These are phyloP conservation scores for Aulostomus chinensis DNA, from an alignment of 2,797 vertebrate genomes.

Conservation along the genomic window DNA sequence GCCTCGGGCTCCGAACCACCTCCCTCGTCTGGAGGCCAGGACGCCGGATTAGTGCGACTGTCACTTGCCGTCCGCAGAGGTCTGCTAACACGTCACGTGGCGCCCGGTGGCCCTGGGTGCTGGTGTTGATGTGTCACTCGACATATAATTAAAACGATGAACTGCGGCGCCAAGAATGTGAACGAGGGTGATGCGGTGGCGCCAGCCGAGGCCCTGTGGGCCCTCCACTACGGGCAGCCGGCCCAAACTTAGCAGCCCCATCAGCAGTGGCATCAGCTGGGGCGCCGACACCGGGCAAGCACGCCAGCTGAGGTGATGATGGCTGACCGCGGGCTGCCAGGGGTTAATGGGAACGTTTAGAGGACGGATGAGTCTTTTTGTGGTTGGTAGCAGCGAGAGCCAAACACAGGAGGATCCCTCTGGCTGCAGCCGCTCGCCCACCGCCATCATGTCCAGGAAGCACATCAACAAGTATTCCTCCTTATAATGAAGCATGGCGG, in stretches of 20 bases:
- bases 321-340: conserved; percentile 50
- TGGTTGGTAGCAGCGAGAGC: conserved; percentile 13
- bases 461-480: no score
- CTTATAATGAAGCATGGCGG: no score
- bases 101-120: conserved; percentile 66
- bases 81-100: conserved; percentile 89
- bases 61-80: conserved; percentile 85
- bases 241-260: conserved; percentile 67
- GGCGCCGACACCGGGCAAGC: conserved; percentile 11
- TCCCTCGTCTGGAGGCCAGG: conserved; percentile 80
- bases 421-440: no score
- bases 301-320: conserved; percentile 67
- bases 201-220: conserved; percentile 15
- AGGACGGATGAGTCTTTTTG: conserved; percentile 49
- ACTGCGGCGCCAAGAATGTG: conserved; percentile 60
- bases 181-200: conserved; percentile 31
- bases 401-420: conserved; percentile 14
- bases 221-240: neutral
- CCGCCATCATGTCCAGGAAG: no score
- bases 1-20: conserved; percentile 72
- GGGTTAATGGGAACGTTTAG: conserved; percentile 77
- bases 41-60: conserved; percentile 89
- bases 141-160: conserved; percentile 93
- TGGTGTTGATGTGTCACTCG: conserved; percentile 81
- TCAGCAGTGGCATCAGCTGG: conserved; percentile 60